Conservation (phyloP, 30 jellyfish, hydroid and myxozoan species). For the Aurelia sp. region DNA sequence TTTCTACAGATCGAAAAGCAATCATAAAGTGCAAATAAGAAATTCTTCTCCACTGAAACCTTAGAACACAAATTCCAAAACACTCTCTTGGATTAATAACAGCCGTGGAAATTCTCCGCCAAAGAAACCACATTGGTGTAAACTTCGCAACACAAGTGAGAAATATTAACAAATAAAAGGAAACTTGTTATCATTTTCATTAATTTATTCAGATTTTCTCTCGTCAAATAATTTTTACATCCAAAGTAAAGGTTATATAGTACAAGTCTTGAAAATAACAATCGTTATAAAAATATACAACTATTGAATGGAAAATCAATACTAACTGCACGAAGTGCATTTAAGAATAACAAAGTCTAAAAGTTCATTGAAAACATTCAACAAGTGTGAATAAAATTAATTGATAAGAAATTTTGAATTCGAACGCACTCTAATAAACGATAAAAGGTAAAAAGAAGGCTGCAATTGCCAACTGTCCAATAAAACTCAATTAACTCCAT, state of each 20-base stretch:
- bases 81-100: too few species aligned
- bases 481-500: constrained; percentile 75
- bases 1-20: too few species aligned
- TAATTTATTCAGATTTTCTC: constrained; percentile 38
- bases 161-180: background rate
- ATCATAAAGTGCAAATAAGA: too few species aligned
- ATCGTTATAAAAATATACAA: constrained; percentile 79
- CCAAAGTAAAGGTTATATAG: constrained; percentile 64
- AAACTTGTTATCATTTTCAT: constrained; percentile 24
- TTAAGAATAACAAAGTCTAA: constrained; percentile 32
- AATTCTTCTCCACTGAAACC: background rate
- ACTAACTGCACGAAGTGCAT: constrained; percentile 75
- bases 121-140: constrained; percentile 23
- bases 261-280: constrained; percentile 64
- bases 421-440: constrained; percentile 68
- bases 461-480: constrained; percentile 24
- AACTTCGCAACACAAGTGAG: background rate
- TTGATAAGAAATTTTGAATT: constrained; percentile 63
- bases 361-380: constrained; percentile 54
- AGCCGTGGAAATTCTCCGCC: too few species aligned
- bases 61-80: too few species aligned
- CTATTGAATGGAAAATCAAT: constrained; percentile 64
- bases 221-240: constrained; percentile 69
- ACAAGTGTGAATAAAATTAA: constrained; percentile 60
- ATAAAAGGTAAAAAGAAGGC: constrained; percentile 49